Conservation (phyloP, 2,888 invertebrate genomes). For the Netelia virgata region DNA sequence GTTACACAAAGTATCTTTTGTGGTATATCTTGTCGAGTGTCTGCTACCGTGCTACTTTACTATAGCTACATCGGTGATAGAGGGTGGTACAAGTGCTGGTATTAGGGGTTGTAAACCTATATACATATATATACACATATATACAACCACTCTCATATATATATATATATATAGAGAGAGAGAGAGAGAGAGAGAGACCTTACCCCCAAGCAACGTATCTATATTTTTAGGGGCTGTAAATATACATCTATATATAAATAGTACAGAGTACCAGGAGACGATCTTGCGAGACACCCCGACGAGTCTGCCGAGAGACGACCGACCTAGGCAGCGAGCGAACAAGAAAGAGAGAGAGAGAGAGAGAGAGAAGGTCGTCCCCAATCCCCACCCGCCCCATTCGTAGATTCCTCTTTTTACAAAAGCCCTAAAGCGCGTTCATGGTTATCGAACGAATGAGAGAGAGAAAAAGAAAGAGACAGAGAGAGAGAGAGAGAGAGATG, state of each 20-base stretch:
- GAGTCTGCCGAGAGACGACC: constrained; percentile 9
- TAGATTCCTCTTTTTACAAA: constrained; percentile 4
- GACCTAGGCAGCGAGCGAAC: background rate
- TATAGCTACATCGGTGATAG: background rate
- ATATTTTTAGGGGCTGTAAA: background rate
- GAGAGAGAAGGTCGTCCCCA: background rate
- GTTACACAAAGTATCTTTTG: background rate
- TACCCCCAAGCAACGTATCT: background rate
- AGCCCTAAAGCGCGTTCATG: constrained; percentile 42
- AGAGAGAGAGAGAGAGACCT: no score
- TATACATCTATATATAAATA: background rate
- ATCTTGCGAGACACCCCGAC: constrained; percentile 41
- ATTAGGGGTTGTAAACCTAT: background rate
- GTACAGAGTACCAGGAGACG: background rate
- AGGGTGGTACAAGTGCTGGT: background rate
- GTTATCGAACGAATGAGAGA: constrained; percentile 27
- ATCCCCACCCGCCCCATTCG: background rate
- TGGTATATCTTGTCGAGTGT: background rate
- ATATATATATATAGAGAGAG: background rate
- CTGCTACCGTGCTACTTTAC: background rate
- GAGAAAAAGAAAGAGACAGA: background rate
- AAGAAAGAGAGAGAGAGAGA: background rate
- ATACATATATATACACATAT: background rate
- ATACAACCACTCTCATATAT: background rate
- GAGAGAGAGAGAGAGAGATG: background rate